phyloP scores from a whole-genome alignment of 2,888 invertebrate species.

The Selenia dentaria region DNA sequence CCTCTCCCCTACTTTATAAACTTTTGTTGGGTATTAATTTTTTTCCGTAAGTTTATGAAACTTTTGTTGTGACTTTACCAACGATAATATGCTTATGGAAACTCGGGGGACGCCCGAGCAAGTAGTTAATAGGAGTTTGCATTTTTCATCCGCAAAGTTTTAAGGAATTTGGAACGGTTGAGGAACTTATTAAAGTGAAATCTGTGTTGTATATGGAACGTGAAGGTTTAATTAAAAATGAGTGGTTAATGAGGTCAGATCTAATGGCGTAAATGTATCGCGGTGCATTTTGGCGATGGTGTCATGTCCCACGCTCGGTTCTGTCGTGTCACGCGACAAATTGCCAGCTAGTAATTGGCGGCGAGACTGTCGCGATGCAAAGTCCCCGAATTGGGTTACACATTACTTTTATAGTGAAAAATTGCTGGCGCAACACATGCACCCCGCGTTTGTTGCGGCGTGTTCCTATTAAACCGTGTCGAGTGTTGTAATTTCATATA shows the following conservation, averaged over 20 bases:
- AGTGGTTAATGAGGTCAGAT: constrained; percentile 25
- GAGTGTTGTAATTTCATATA: too few species aligned
- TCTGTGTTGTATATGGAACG: constrained; percentile 9
- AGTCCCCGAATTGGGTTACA: constrained; percentile 44
- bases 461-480: constrained; percentile 18
- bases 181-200: constrained; percentile 9
- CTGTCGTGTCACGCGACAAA: constrained; percentile 57
- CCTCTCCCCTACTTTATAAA: constrained; percentile 1
- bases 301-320: constrained; percentile 45
- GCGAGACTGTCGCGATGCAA: constrained; percentile 46
- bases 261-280: constrained; percentile 10
- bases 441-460: constrained; percentile 6
- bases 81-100: constrained; percentile 43
- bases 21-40: constrained; percentile 13
- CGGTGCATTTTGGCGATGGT: constrained; percentile 18
- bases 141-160: constrained; percentile 42
- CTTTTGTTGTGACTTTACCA: constrained; percentile 38
- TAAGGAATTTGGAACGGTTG: constrained; percentile 28
- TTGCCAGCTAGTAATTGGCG: constrained; percentile 58
- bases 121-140: constrained; percentile 39
- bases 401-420: constrained; percentile 49
- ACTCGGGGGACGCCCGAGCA: constrained; percentile 38
- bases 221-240: constrained; percentile 28
- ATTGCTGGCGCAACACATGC: constrained; percentile 38
- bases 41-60: constrained; percentile 23